A percentile compares a stretch with the other conserved stretches of the same genome.
Evolutionary conservation across 1,140 invertebrate genomes (phyloP).

Genomic region (Aphelenchoides fujianensis): DNA sequence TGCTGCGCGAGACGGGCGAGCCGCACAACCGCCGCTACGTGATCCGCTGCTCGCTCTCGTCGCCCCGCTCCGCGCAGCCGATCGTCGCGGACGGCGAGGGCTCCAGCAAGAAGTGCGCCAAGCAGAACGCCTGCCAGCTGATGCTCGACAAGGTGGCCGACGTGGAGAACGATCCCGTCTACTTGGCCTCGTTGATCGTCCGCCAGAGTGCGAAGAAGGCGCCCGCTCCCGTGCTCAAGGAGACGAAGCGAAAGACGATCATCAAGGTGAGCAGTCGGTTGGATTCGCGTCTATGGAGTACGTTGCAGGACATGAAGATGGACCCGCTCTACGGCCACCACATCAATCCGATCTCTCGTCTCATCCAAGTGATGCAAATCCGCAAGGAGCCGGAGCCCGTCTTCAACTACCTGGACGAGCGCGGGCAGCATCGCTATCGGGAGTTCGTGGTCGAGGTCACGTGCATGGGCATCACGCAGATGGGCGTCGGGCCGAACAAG

Average conservation of each 20-base stretch:
- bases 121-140: constrained; percentile 84
- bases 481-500: constrained; percentile 87
- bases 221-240: constrained; percentile 16
- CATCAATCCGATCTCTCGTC: constrained; percentile 81
- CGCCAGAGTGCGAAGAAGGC: constrained; percentile 49
- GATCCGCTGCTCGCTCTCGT: constrained; percentile 74
- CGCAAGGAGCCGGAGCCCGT: constrained; percentile 82
- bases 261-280: constrained; percentile 76
- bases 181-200: constrained; percentile 43
- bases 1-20: constrained; percentile 83
- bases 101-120: constrained; percentile 91
- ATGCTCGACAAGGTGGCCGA: constrained; percentile 75
- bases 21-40: constrained; percentile 92
- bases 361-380: constrained; percentile 78
- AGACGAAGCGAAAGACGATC: constrained; percentile 71
- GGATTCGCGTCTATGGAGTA: too few relatives aligned
- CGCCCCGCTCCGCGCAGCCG: constrained; percentile 56
- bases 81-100: constrained; percentile 83
- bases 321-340: constrained; percentile 72
- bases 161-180: constrained; percentile 43
- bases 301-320: constrained; percentile 67
- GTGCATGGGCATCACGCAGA: constrained; percentile 72
- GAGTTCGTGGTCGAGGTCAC: constrained; percentile 71
- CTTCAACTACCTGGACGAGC: constrained; percentile 80
- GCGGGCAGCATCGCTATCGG: constrained; percentile 74